Percentiles rank a stretch among this genome's conserved stretches.
phyloP scores from a whole-genome alignment of 2,888 invertebrate genomes.

The Heliconius erato region DNA sequence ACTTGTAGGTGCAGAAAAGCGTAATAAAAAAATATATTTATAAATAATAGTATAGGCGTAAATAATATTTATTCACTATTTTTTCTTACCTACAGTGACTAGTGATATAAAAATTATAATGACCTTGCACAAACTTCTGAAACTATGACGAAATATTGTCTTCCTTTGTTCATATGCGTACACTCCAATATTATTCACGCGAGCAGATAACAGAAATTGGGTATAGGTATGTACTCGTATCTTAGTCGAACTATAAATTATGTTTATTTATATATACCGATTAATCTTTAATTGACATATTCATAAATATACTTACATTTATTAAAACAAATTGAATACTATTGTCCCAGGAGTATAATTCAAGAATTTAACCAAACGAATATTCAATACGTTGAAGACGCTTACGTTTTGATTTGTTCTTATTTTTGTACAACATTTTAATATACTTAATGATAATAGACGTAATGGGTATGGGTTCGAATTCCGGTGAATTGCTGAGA shows the following conservation, averaged over 20 bases:
- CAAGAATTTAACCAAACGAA: no score
- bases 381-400: not conserved
- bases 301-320: no score
- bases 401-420: not conserved
- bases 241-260: not conserved
- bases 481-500: not conserved
- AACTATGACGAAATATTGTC: constrained; percentile 18
- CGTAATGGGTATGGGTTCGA: not conserved
- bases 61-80: not conserved
- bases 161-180: constrained; percentile 2
- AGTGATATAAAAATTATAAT: not conserved
- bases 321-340: no score
- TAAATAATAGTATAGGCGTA: no score
- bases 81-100: not conserved
- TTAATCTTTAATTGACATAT: no score
- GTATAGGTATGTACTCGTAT: not conserved
- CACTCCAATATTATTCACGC: not conserved
- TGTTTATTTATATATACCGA: no score
- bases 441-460: no score
- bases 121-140: not conserved
- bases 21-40: no score
- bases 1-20: no score
- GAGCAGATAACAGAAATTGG: constrained; percentile 1
- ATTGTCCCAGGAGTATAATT: no score
- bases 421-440: not conserved